Base-by-base conservation (phyloP, 2,113 vertebrate species). In the Bambusicola thoracicus region DNA sequence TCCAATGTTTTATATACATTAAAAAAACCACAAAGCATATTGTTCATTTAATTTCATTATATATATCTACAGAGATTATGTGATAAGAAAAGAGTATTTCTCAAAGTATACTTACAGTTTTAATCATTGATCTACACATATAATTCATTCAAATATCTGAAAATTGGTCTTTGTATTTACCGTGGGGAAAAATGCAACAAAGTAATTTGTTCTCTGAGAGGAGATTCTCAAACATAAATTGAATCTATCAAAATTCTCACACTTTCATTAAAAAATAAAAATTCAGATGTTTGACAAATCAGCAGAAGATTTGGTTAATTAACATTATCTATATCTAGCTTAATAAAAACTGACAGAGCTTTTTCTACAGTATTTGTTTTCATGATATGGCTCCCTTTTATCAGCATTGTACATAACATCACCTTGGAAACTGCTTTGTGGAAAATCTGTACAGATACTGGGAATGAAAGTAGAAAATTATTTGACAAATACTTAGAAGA, bases 251-350 rank as follows among this genome's bases (percentile, higher is more conserved):
- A 93, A 92, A 95, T 94, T 95, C 77, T 89, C 78, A 93, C 95
- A 92, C 97, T 89, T 88, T 95, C 68, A 88, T 95, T 93, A 63
- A 77, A 79, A 84, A 87, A 58, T 56, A 74, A 84, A 63, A 81
- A 83, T 92, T 77, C 79, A 80, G 66, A 88, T 88, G 25, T 40
- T 55, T 75, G 85, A 41, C 67, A 94, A 93, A 92, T 92, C 77
- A 89, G 94, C 86, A 96, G 93, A 87, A 69, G 89, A 36, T 90
- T 85, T 94, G 83, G 92, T 93, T 87, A 89, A 98, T 98, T 98
- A 98, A 95, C 97, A 98, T 98, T 98, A 98, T 97, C 98, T 97
- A 97, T 94, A 98, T 98, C 97, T 94, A 98, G 96, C 97, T 98
- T 98, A 94, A 79, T 89, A 92, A 81, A 95, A 97, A 90, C 87